A percentile compares a stretch with the other conserved stretches of the same genome.
These are phyloP conservation scores for Agonopterix alstromeriana DNA, from an alignment of 2,888 invertebrate species.

Conservation along the genomic window DNA sequence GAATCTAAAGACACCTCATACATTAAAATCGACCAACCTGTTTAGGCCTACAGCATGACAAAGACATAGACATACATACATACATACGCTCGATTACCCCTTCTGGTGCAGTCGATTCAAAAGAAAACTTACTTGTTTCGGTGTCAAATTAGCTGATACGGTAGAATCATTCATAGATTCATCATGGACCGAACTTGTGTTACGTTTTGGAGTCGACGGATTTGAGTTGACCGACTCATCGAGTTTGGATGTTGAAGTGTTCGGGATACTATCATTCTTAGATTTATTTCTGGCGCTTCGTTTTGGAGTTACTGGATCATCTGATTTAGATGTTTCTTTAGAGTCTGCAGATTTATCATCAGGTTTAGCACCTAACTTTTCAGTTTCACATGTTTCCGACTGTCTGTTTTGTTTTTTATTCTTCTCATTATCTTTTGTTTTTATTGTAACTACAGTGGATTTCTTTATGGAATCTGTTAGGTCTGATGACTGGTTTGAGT, in stretches of 20 bases:
- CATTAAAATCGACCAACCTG: too few relatives aligned
- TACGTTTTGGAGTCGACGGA: constrained; percentile 42
- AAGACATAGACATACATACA: too few relatives aligned
- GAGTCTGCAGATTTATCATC: neutral
- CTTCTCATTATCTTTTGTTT: constrained; percentile 1
- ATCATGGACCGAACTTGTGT: constrained; percentile 38
- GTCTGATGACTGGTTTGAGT: constrained; percentile 14
- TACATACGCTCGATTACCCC: too few relatives aligned
- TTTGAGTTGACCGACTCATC: constrained; percentile 40
- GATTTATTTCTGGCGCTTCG: constrained; percentile 35
- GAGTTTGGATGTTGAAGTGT: constrained; percentile 26
- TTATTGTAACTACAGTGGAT: too few relatives aligned
- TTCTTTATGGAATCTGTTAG: constrained; percentile 7
- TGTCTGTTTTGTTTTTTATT: neutral
- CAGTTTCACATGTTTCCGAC: constrained; percentile 9
- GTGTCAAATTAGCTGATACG: constrained; percentile 40
- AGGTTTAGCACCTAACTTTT: neutral
- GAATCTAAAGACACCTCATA: too few relatives aligned
- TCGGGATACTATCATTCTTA: constrained; percentile 20
- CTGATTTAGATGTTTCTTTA: neutral
- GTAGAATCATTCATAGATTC: constrained; percentile 43
- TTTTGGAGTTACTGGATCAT: constrained; percentile 18
- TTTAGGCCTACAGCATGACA: too few relatives aligned
- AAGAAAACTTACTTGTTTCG: constrained; percentile 47
- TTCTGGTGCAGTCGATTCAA: too few relatives aligned